Evolutionary conservation across 53 echinoderm and acorn worm species (phyloP).

Genomic region (Holothuria scabra): DNA sequence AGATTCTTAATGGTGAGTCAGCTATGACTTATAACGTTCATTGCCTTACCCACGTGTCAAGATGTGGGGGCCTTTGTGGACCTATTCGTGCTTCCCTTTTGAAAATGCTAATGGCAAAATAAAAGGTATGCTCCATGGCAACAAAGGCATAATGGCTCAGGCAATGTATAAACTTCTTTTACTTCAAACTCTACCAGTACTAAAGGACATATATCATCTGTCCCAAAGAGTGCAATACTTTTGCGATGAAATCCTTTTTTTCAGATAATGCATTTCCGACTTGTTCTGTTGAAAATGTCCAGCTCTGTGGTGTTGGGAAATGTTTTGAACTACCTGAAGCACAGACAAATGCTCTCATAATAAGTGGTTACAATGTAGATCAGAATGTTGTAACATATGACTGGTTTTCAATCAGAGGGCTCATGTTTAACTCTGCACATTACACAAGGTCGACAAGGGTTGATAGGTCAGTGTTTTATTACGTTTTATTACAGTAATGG

Average conservation of each 20-base stretch:
- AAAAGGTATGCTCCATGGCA: slow-evolving; percentile 9
- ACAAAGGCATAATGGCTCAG: slow-evolving; percentile 22
- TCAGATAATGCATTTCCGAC: neutral
- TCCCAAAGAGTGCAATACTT: slow-evolving; percentile 3
- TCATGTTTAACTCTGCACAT: neutral
- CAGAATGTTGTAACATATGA: neutral
- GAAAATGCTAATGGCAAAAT: slow-evolving; percentile 33
- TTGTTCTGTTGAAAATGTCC: neutral
- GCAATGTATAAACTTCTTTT: slow-evolving; percentile 18
- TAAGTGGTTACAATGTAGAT: neutral
- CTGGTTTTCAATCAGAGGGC: neutral
- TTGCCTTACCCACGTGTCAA: slow-evolving; percentile 24
- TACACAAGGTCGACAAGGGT: neutral
- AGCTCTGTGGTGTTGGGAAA: neutral
- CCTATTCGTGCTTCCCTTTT: slow-evolving; percentile 35
- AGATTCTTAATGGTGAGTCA: slow-evolving; percentile 13
- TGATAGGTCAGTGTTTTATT: neutral
- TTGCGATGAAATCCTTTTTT: neutral
- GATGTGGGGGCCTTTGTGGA: slow-evolving; percentile 41
- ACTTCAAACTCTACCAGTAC: neutral
- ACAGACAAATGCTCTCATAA: neutral
- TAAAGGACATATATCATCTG: neutral
- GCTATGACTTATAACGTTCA: slow-evolving; percentile 52
- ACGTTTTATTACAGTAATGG: neutral
- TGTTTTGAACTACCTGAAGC: neutral